A percentile compares a stretch with the other conserved stretches of the same genome.
Evolutionary conservation across 2,113 vertebrate genomes (phyloP).

Genomic region (Amia ocellicauda): DNA sequence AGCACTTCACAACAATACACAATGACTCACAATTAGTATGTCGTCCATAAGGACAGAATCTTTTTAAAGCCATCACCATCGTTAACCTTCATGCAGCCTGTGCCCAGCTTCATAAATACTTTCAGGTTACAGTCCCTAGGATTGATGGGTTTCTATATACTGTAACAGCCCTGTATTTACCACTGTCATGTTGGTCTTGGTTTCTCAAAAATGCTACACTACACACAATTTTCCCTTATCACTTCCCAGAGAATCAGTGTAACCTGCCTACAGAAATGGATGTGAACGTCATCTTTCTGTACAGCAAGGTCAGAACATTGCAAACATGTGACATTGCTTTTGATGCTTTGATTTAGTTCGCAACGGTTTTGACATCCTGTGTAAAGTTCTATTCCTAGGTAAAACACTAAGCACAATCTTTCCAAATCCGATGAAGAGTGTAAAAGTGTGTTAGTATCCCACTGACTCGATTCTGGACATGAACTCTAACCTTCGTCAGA

Average conservation of each 20-base stretch:
- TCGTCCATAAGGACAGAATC: too few species aligned
- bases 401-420: background rate
- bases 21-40: too few species aligned
- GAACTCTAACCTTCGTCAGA: background rate
- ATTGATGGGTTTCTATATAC: slow-evolving; percentile 29
- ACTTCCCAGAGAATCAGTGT: slow-evolving; percentile 14
- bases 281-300: slow-evolving; percentile 6
- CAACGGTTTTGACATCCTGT: slow-evolving; percentile 16
- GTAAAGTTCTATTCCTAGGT: slow-evolving; percentile 6
- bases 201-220: slow-evolving; percentile 18
- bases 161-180: slow-evolving; percentile 29
- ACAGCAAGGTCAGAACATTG: background rate
- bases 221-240: slow-evolving; percentile 8
- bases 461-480: background rate
- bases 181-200: slow-evolving; percentile 32
- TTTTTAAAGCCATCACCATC: too few species aligned
- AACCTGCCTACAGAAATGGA: background rate
- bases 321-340: background rate
- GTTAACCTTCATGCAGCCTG: slow-evolving; percentile 1
- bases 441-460: background rate
- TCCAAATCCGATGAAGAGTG: too few species aligned
- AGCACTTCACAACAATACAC: too few species aligned
- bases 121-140: background rate
- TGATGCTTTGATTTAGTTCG: background rate
- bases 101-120: slow-evolving; percentile 7